Base-by-base conservation (phyloP, 2,888 invertebrate species). In the Drosophila longiperda region DNA sequence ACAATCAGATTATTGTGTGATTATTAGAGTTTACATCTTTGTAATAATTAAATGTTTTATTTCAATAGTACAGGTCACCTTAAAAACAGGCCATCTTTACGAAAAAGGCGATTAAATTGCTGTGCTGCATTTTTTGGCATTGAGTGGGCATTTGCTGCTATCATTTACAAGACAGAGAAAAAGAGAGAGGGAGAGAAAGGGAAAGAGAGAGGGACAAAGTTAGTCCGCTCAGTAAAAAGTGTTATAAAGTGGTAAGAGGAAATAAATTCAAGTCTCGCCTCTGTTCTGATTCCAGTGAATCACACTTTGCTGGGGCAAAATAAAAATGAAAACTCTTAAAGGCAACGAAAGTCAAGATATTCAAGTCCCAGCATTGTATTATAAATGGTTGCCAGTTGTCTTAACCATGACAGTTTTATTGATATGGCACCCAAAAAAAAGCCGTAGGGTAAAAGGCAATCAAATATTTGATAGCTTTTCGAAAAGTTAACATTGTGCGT, bases 371-470 rank as follows among this genome's bases (percentile, higher is more conserved):
- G 53, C 59, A 48, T 33, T 15, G 57, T 17, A 52, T 49, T 50
- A 11, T 40, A 55, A 49, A 29, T 42, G 58, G 54, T 38, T 68
- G 59, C 49, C 48, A 75, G 79, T 72, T 73, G 63, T 66, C 57
- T 55, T 36, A 58, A 62, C 83, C 70, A 67, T 70, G 87, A 82
- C 84, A 88, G 53, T 87, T 83, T 84, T 83, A 88, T 83, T 78
- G 82, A 81, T 73, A 78, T 76, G 67, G 61, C 66, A 48, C 15
- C 32, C 74, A 64, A 73, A 42, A 52, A 38, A 50, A 48, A 63
- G 52, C 62, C 57, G 49, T 64, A 62, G 38, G 66, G 38, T 38
- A 34, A 69, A 60, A 36, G 49, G 49, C 55, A 49, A 52, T 20
- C 73, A 70, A 78, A 66, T 68, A 73, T 85, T 85, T 80, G 83